Evolutionary conservation across 2,888 invertebrate species (phyloP).

Genomic region (Leptodirus hochenwartii): DNA sequence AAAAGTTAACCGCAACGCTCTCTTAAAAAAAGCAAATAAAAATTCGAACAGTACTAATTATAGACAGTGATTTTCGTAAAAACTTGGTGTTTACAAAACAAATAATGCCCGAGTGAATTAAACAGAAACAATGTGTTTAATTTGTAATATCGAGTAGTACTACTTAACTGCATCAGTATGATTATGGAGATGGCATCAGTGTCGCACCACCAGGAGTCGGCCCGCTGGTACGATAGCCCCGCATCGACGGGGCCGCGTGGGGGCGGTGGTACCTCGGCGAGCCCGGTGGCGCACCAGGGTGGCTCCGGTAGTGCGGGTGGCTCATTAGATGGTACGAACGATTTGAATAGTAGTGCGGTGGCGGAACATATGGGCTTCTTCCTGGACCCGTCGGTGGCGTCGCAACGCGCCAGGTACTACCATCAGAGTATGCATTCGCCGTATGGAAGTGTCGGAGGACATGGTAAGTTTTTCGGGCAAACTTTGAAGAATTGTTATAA

Average conservation of each 20-base stretch:
- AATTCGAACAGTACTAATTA: too few species aligned
- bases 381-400: constrained; percentile 26
- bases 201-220: constrained; percentile 25
- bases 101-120: too few species aligned
- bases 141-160: too few species aligned
- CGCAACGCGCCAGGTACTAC: constrained; percentile 28
- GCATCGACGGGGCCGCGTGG: constrained; percentile 26
- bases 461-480: constrained; percentile 21
- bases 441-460: constrained; percentile 26
- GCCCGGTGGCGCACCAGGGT: constrained; percentile 11
- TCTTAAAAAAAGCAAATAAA: too few species aligned
- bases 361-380: constrained; percentile 31
- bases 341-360: constrained; percentile 26
- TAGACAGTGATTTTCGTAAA: too few species aligned
- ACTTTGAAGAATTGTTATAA: constrained; percentile 11
- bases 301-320: constrained; percentile 13
- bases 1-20: too few species aligned
- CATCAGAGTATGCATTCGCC: constrained; percentile 31
- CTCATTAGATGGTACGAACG: too few species aligned
- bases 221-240: constrained; percentile 30
- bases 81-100: too few species aligned
- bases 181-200: constrained; percentile 32
- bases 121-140: too few species aligned
- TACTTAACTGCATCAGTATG: constrained; percentile 18
- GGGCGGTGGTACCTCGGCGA: constrained; percentile 17